Base-by-base conservation (phyloP, 2,797 vertebrate genomes). In the Ammospiza maritima region DNA sequence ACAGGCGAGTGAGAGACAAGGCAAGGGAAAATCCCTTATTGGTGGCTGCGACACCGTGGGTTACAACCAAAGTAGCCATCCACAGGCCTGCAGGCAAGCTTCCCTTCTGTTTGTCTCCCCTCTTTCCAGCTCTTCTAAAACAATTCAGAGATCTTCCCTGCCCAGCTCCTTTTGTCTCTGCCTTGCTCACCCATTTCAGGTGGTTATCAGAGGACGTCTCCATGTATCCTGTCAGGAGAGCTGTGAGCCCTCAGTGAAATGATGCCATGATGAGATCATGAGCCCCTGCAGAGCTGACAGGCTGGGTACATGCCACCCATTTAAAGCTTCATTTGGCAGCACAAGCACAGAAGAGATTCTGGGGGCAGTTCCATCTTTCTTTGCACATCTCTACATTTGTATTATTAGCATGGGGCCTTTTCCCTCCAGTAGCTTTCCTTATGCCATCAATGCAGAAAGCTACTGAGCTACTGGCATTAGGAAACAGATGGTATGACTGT, bases 151-250 rank as follows among this genome's bases (percentile, higher is more conserved):
- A 25, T 62, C 15, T 60, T 56, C 23, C n/a, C 42, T n/a, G 42
- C 74, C 38, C 16, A 47, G 4, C 13, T 16, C 12, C 38, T 71
- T 53, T 38, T 51, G 9, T 38, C 23, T 48, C 25, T 77, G 54
- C 51, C 26, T 71, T 21, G 9, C 19, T 54, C 13, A 30, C 11
- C 29, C 47, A 16, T 21, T 5, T 1, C 30, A 57, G 60, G 6
- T 26, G 13, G 38, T 62, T 45, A 42, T 18, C 38, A 66, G 64
- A 71, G n/a, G 27, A 32, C 25, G 16, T 29, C 60, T 70, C 44
- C 13, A 10, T 17, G 6, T 4, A 61, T 11, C n/a, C 38, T 42
- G 1, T 40, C 21, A 21, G 0, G 1, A 47, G 23, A 42, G 38
- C 2, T 3, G 4, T 29, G 34, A 78, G 27, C 30, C 34, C 22